Evolutionary conservation across 2,888 invertebrate species (phyloP).

Genomic region (Troides aeacus): DNA sequence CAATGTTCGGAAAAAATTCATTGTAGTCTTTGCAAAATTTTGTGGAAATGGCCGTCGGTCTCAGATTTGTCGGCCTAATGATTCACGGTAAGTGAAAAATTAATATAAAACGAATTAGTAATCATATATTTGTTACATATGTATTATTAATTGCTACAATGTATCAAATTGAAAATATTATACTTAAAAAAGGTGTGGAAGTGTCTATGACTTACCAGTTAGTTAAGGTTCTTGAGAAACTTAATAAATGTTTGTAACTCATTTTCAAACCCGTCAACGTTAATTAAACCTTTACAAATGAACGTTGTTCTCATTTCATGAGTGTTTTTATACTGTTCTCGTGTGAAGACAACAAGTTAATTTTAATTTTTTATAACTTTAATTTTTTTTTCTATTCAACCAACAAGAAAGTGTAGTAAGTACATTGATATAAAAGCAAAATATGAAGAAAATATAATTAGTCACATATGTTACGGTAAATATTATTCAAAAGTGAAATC

Average conservation of each 20-base stretch:
- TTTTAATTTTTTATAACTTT: too few relatives aligned
- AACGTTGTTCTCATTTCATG: neutral
- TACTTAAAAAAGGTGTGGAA: too few relatives aligned
- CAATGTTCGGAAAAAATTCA: neutral
- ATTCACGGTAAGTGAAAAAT: neutral
- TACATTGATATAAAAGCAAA: too few relatives aligned
- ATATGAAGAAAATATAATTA: too few relatives aligned
- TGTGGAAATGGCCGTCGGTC: neutral
- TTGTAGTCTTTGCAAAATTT: conserved; percentile 3
- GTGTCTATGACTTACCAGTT: neutral
- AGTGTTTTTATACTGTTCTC: too few relatives aligned
- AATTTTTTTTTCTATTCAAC: too few relatives aligned
- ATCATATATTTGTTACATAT: neutral
- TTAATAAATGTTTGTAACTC: neutral
- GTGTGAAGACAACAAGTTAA: too few relatives aligned
- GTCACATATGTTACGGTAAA: too few relatives aligned
- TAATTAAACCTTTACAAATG: neutral
- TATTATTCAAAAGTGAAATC: too few relatives aligned
- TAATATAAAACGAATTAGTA: neutral
- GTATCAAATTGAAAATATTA: neutral
- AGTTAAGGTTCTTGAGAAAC: neutral
- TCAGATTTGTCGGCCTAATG: neutral
- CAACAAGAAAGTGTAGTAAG: too few relatives aligned
- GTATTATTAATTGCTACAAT: neutral
- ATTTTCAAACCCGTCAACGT: neutral